A percentile compares a stretch with the other conserved stretches of the same genome.
Evolutionary conservation across 2,113 vertebrate species (phyloP).

Genomic region (Mustela lutreola): DNA sequence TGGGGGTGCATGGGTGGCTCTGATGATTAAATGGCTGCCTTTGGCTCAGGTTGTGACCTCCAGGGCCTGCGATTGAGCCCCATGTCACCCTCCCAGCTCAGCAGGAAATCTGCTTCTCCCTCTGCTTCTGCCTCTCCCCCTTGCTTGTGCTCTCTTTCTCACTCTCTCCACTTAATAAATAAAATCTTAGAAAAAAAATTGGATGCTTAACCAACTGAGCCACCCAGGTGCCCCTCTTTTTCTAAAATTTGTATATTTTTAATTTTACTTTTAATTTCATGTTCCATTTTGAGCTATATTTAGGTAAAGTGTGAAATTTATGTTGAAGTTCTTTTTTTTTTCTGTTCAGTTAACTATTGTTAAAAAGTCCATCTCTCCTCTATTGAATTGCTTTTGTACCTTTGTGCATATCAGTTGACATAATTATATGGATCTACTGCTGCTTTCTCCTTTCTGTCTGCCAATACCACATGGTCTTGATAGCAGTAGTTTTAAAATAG

Average conservation of each 20-base stretch:
- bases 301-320: not conserved
- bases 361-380: not conserved
- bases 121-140: too few species aligned
- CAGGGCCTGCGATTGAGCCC: too few species aligned
- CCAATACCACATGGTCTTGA: not conserved
- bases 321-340: not conserved
- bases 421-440: not conserved
- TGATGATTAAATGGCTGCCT: too few species aligned
- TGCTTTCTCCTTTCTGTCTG: not conserved
- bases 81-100: too few species aligned
- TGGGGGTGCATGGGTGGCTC: not conserved
- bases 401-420: not conserved
- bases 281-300: not conserved
- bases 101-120: too few species aligned
- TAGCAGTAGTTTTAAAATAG: not conserved
- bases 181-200: not conserved
- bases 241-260: not conserved
- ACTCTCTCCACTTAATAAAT: too few species aligned
- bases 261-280: not conserved
- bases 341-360: not conserved
- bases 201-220: not conserved
- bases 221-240: not conserved
- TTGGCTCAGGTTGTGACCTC: too few species aligned
- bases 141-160: too few species aligned
- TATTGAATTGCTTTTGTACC: not conserved